phyloP scores from a whole-genome alignment of 2,888 invertebrate genomes.

The Eilema depressum region DNA sequence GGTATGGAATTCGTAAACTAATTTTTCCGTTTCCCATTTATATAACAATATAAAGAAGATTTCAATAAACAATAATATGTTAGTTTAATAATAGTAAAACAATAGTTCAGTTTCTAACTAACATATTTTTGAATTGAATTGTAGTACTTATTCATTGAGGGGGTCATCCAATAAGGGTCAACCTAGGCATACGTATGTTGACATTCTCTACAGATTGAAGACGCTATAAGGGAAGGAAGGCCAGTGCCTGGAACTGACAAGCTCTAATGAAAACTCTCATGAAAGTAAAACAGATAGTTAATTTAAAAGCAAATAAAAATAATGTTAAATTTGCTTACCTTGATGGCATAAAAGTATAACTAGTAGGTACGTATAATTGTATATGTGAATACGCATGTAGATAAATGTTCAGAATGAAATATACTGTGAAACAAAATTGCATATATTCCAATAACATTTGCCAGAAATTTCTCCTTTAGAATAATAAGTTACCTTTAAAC shows the following conservation, averaged over 20 bases:
- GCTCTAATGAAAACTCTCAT: background rate
- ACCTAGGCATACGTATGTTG: background rate
- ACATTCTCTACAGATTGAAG: background rate
- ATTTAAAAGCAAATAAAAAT: background rate
- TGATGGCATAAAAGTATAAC: background rate
- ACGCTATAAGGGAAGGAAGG: background rate
- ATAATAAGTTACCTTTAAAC: slow-evolving; percentile 49
- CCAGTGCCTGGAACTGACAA: background rate
- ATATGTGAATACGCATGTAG: background rate
- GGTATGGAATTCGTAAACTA: background rate
- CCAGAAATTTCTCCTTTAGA: slow-evolving; percentile 23
- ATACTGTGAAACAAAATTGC: background rate
- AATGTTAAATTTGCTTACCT: background rate
- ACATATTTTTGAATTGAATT: too few relatives aligned
- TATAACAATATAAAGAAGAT: background rate
- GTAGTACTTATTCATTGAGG: too few relatives aligned
- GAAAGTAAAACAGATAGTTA: background rate
- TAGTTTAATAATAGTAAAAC: background rate
- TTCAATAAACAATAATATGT: background rate
- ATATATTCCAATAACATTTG: slow-evolving; percentile 20
- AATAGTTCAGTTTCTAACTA: background rate
- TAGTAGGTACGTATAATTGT: background rate
- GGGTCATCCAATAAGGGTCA: background rate
- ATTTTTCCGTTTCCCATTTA: too few relatives aligned
- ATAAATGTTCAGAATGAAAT: background rate